Conservation (phyloP, 2,113 vertebrate species). For the Sardina pilchardus region DNA sequence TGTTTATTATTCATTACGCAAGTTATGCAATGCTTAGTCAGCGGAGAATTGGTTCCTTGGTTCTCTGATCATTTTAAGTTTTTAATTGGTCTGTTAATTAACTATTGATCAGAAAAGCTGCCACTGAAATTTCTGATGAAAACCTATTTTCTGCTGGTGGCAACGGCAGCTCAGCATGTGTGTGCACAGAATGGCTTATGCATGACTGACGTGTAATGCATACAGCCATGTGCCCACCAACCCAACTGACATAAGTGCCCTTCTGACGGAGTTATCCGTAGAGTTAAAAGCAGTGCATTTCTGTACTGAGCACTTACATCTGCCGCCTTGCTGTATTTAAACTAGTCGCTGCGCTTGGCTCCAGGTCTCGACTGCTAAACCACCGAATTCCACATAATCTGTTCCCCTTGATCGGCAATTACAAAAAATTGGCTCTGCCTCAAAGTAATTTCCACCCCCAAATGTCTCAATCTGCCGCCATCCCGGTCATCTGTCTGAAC, state of each 20-base stretch:
- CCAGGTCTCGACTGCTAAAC: background rate
- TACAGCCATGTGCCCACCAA: background rate
- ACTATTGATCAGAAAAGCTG: conserved; percentile 26
- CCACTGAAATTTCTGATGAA: background rate
- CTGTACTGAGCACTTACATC: background rate
- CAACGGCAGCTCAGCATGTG: background rate
- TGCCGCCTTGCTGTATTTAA: conserved; percentile 6
- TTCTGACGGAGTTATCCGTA: background rate
- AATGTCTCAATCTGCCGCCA: conserved; percentile 24
- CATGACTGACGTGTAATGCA: background rate
- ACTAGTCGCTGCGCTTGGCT: background rate
- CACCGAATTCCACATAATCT: conserved; percentile 23
- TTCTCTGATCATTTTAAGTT: conserved; percentile 1
- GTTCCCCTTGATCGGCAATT: conserved; percentile 21
- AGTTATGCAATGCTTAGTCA: conserved; percentile 5
- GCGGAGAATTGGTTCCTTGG: background rate
- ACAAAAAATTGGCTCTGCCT: conserved; percentile 12
- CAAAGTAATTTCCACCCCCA: conserved; percentile 27
- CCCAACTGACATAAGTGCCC: background rate
- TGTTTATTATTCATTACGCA: conserved; percentile 13
- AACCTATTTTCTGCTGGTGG: background rate
- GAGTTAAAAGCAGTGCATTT: background rate
- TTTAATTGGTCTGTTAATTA: conserved; percentile 30
- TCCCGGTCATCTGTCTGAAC: background rate
- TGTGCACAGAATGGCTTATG: background rate